Base-by-base conservation (phyloP, 2,888 invertebrate species). In the Hecatera dysodea region DNA sequence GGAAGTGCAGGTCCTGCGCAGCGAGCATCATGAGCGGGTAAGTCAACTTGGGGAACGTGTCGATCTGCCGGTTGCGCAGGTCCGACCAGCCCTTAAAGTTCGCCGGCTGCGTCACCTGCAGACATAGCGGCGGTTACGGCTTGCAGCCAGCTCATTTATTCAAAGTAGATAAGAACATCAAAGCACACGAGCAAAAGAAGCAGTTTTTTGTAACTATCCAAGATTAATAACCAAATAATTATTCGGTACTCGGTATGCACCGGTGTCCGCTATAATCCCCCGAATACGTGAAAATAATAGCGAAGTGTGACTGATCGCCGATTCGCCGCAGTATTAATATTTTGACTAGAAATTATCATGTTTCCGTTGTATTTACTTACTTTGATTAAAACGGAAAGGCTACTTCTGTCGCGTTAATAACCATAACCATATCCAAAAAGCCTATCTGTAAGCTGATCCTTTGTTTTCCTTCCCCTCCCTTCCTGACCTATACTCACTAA, bases 41-140 rank as follows among this genome's bases (percentile, higher is more conserved):
- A 8, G 93, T 92, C 46, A 94, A 78, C 81, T 95, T 95, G 2
- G 94, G 94, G 75, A 88, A 93, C 0, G 93, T 93, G 79, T 95
- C 95, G 65, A 92, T 90, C 75, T 94, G 90, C 1, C 93, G 91
- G 81, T 88, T 85, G 46, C 86, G 87, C 63, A 94, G 83, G 70
- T 95, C 94, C 12, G 80, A 63, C 95, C 94, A 95, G 62, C 93
- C 91, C 70, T 87, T 90, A 85, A 95, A 94, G 73, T 90, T 48
- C 70, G 90, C 90, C 44, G 94, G 94, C 78, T 92, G 88, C 29
- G 89, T 83, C 68, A 94, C 81, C 95, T 95, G 64, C 0, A 15
- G 29, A 29, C 7, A 29, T 29, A 6, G 4, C 7, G 6, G 2
- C 2, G 29, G 29, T 29, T 6, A 15, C 22, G 27, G 53, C 33